Percentiles rank a stretch among this genome's conserved stretches.
Conservation (phyloP, 2,888 invertebrate species). For the Uropetala carovei region DNA sequence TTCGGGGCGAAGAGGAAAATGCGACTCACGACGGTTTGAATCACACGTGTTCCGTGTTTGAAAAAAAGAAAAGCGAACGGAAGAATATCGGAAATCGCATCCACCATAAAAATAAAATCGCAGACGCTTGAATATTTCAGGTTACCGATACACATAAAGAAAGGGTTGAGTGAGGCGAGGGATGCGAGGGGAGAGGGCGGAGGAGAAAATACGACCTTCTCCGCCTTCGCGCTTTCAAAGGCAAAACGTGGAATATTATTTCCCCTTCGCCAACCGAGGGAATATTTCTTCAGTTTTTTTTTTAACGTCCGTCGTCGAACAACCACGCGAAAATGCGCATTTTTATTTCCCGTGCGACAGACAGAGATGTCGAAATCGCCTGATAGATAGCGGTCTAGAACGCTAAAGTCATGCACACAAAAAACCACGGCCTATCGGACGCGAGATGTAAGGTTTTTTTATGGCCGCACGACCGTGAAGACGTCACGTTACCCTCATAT, state of each 20-base stretch:
- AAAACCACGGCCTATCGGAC: neutral
- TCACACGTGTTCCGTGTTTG: neutral
- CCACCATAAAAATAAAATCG: neutral
- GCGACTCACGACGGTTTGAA: neutral
- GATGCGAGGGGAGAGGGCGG: neutral
- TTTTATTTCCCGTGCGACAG: neutral
- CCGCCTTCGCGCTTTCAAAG: neutral
- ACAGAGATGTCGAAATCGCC: neutral
- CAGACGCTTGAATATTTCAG: neutral
- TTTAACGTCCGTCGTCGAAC: neutral
- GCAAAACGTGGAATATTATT: neutral
- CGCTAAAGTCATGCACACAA: neutral
- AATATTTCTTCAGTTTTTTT: neutral
- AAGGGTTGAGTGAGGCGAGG: neutral
- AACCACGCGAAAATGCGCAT: neutral
- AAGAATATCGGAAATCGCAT: neutral
- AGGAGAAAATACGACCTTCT: neutral
- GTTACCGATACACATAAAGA: neutral
- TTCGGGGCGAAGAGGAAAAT: neutral
- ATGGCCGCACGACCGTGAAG: neutral
- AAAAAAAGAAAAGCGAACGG: too few relatives aligned
- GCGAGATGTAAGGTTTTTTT: neutral
- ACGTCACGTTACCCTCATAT: slow-evolving; percentile 6
- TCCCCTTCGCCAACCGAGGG: neutral
- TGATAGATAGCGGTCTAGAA: neutral